Evolutionary conservation across 2,888 invertebrate species (phyloP), one percentile per base, ranked within the genome.

Genomic region (Erebia ligea): DNA sequence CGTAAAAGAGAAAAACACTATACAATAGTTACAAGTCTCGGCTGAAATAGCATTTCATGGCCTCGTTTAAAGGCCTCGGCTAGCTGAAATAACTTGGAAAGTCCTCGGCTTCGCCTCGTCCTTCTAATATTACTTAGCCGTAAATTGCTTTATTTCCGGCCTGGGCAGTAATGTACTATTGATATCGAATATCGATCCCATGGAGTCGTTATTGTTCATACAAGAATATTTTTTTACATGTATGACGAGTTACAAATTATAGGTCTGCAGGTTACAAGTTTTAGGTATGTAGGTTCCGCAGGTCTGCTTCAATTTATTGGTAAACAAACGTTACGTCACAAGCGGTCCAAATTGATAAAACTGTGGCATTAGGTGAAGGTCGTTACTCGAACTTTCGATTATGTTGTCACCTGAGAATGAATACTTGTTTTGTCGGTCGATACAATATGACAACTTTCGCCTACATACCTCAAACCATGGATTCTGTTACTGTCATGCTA

Each of bases 321-420:
- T 85, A 87, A 89, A 89, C 86, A 90, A 88, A 87, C 71, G 75
- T 89, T 86, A 86, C 79, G 76, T 84, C 86, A 89, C 59, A 62
- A 67, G 34, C 70, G 70, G 66, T 68, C 52, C 66, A 58, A 71
- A 71, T 71, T 66, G 62, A 68, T 73, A 70, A 65, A 85, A 82
- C 79, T 74, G 83, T 79, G 84, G 83, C 84, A 85, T 77, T 86
- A 79, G 90, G 90, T 90, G 89, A 90, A 90, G 90, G 89, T 86
- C 88, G 84, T 78, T 78, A 81, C 79, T 82, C 83, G 84, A 84
- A 88, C 86, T 85, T 87, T 86, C 83, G 82, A 80, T 77, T 75
- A 75, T 75, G 72, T 76, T 68, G 71, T 73, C 68, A 73, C 62
- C 66, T 66, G 50, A 69, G 69, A 71, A 21, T 58, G 19, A 63